Evolutionary conservation across 2,797 vertebrate species (phyloP), one percentile per base, ranked within the genome.

Genomic region (Peromyscus melanophrys): DNA sequence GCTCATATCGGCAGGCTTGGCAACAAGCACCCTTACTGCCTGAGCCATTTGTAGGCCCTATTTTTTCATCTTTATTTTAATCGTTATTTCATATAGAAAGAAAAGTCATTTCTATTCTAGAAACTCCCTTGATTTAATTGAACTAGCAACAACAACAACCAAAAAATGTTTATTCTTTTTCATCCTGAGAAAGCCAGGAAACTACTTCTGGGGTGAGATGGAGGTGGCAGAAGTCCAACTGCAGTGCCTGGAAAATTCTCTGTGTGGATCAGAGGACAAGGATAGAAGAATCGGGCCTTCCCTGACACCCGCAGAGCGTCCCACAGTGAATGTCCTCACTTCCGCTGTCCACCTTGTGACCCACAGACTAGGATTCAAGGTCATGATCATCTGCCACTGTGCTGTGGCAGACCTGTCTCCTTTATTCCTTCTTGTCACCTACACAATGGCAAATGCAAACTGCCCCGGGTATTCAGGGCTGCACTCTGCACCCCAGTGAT

Each of bases 401-500:
- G 2, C 21, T 2, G 11, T 4, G 2, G 4, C 23, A 14, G 46
- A 52, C 12, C 3, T 43, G n/a, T 40, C 25, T 69, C 63, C 34
- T 59, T 40, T 3, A 0, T n/a, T 0, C n/a, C 21, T 14, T 49
- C 43, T 14, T 17, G 4, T 82, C 25, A 29, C 76, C 84, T 6
- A 55, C 77, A 23, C 0, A 13, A 6, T 0, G 14, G 11, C 65
- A 46, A 12, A 2, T 23, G 27, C 29, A 52, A 52, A 37, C n/a
- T 2, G 16, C 3, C 29, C 46, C 49, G 23, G 55, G 19, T 40
- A 31, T 2, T 27, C 23, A 31, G 10, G 57, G 29, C 0, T 0
- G 1, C 5, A 12, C 7, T 52, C 7, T 16, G 4, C 0, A 14
- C 8, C 9, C 14, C 17, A 4, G 25, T 0, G 27, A 17, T 1